Evolutionary conservation across 2,113 vertebrate genomes (phyloP).

Genomic region (Pseudolaguvia tuberculata): DNA sequence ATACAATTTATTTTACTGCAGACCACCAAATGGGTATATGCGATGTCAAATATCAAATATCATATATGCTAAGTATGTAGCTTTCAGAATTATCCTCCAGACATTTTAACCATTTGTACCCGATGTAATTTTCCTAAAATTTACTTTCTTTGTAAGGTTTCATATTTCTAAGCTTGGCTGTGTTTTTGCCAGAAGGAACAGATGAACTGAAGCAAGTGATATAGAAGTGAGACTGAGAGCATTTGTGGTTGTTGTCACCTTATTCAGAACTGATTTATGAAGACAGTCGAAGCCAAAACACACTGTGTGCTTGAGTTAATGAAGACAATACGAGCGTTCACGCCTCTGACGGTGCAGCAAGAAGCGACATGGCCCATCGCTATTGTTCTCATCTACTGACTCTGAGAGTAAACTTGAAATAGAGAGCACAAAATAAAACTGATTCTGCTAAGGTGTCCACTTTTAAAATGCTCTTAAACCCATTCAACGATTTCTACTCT

Average conservation of each 20-base stretch:
- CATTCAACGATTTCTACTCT: not conserved
- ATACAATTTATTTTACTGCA: not conserved
- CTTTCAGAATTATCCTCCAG: not conserved
- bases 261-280: constrained; percentile 45
- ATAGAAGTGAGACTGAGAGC: not conserved
- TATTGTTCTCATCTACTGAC: constrained; percentile 23
- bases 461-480: not conserved
- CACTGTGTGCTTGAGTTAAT: constrained; percentile 26
- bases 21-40: not conserved
- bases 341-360: not conserved
- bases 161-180: not conserved
- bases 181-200: constrained; percentile 23
- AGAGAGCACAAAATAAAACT: not conserved
- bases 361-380: not conserved
- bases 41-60: not conserved
- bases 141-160: constrained; percentile 18
- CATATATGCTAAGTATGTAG: not conserved
- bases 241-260: constrained; percentile 28
- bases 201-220: constrained; percentile 37
- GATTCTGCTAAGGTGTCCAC: constrained; percentile 13
- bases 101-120: not conserved
- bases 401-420: not conserved
- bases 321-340: constrained; percentile 27
- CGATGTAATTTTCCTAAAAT: not conserved
- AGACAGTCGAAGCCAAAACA: constrained; percentile 5